A percentile compares a stretch with the other conserved stretches of the same genome.
Conservation (phyloP, 2,888 invertebrate species). For the Rapana venosa region DNA sequence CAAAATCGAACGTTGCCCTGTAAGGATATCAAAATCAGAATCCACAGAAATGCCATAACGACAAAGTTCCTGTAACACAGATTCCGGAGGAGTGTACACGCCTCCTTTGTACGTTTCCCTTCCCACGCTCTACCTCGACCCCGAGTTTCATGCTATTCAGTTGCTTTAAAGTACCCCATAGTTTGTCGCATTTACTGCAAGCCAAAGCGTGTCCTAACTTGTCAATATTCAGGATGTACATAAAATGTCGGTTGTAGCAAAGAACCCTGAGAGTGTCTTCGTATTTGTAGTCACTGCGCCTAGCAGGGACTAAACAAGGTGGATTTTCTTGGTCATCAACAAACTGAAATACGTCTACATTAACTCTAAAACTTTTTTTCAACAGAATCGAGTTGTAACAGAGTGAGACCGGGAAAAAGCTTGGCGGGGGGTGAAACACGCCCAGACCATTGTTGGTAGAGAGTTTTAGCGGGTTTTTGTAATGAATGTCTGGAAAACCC, state of each 20-base stretch:
- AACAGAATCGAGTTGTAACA: neutral
- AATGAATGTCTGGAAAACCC: neutral
- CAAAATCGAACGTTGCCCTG: neutral
- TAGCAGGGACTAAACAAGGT: neutral
- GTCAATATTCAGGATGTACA: neutral
- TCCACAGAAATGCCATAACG: neutral
- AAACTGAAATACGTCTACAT: neutral
- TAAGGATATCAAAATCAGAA: neutral
- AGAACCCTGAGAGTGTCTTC: neutral
- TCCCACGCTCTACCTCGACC: neutral
- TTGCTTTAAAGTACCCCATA: too few relatives aligned
- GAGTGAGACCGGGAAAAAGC: neutral
- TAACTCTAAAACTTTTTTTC: neutral
- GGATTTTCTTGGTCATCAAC: neutral
- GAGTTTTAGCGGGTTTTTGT: neutral
- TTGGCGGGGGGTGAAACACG: neutral
- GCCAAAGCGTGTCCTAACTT: conserved; percentile 4
- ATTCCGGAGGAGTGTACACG: neutral
- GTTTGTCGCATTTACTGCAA: neutral
- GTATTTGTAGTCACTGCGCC: neutral
- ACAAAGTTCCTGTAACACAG: neutral
- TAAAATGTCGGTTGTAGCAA: neutral
- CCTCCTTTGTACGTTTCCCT: neutral
- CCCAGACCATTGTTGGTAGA: neutral
- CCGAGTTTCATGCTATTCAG: neutral